Conservation (phyloP, 2,797 vertebrate genomes). For the Sarcophilus harrisii region DNA sequence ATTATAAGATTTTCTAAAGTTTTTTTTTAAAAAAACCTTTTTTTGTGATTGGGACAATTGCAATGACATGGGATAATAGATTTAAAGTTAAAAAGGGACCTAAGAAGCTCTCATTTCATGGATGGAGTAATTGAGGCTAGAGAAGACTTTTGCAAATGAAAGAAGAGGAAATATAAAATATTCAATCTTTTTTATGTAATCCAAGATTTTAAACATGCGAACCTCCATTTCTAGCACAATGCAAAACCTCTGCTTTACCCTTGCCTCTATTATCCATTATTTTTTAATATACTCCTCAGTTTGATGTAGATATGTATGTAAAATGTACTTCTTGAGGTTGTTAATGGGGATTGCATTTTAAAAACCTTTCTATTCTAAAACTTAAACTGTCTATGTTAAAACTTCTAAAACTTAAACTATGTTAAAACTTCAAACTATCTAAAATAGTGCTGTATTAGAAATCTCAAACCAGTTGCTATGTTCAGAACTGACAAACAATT, state of each 20-base stretch:
- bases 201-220: not conserved
- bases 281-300: not conserved
- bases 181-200: not conserved
- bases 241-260: not conserved
- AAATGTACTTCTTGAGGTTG: not conserved
- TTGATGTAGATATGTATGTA: not conserved
- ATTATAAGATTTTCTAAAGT: not conserved
- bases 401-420: not conserved
- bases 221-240: not conserved
- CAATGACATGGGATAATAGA: not conserved
- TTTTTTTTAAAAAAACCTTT: not conserved
- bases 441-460: conserved; percentile 20
- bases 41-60: not conserved
- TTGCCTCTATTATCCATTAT: not conserved
- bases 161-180: not conserved
- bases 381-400: not conserved
- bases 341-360: not conserved
- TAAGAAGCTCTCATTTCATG: not conserved
- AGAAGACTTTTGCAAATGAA: not conserved
- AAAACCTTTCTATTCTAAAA: not conserved
- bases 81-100: not conserved
- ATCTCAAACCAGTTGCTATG: conserved; percentile 43
- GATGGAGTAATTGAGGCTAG: not conserved
- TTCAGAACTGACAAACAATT: conserved; percentile 37
- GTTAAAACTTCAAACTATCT: conserved; percentile 31